Base-by-base conservation (phyloP, 2,797 vertebrate genomes). In the Melanotaenia pygmaea region DNA sequence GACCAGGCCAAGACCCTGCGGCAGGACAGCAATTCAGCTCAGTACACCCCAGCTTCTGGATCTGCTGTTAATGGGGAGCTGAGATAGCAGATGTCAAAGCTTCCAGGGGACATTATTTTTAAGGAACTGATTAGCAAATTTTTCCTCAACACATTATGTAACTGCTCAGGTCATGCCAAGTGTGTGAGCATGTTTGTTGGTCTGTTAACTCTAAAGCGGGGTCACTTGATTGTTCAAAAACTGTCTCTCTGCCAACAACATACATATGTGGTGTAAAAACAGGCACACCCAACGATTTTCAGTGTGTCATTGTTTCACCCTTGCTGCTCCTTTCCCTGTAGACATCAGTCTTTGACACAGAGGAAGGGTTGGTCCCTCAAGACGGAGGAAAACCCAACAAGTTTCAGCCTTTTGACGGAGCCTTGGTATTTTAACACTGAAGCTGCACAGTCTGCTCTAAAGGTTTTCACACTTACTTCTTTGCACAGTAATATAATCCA, bases 1-100 rank as follows among this genome's bases (percentile, higher is more conserved):
- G 78, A 90, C 12, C 91, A 93, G 77, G 91, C 93, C 0, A 90
- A 86, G 12, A 73, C 84, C 1, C 9, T 92, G 12, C 83, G 24
- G 20, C 71, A 63, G 63, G 58, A 83, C 18, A 12, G 32, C 74
- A 77, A 58, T 1, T 35, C 74, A 0, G 1, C 3, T 2, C 72
- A 83, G 12, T 89, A 89, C 72, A 68, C 22, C 18, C 61, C 68
- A 2, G 68, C 62, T 2, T 50, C 70, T 2, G 80, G 26, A 43
- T 35, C 80, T 4, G 0, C n/a, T 22, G 35, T 32, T 20, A 79
- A 86, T 0, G 50, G 74, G 30, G 82, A 81, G 5, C 66, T 76
- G 32, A 77, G 79, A 67, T 90, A 83, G 91, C 62, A 35, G 26
- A 35, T 30, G 38, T 34, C 18, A 16, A 0, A 30, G 30, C 43